A percentile compares a stretch with the other conserved stretches of the same genome.
These are phyloP conservation scores for Stegodyphus mimosarum DNA, from an alignment of 1,140 invertebrate genomes.

Conservation along the genomic window DNA sequence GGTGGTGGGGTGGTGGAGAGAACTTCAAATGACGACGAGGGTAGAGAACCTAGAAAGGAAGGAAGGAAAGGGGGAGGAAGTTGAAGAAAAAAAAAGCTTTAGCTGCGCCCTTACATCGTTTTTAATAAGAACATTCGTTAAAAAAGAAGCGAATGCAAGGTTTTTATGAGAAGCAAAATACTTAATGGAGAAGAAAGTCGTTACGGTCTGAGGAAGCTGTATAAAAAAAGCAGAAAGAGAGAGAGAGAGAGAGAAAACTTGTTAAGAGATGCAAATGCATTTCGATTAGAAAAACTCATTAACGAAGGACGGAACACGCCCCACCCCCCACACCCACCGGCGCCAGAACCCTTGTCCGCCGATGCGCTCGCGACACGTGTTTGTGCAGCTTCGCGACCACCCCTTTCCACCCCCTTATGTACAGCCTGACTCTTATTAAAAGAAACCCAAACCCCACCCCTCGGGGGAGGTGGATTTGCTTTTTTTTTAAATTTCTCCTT, in stretches of 20 bases:
- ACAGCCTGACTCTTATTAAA: constrained; percentile 55
- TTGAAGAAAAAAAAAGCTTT: constrained; percentile 27
- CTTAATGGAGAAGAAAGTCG: constrained; percentile 61
- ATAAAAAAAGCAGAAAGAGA: constrained; percentile 23
- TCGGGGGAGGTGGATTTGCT: constrained; percentile 25
- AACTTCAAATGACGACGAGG: constrained; percentile 52
- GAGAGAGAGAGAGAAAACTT: constrained; percentile 53
- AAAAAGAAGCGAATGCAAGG: constrained; percentile 56
- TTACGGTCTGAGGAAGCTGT: constrained; percentile 50
- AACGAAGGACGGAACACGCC: constrained; percentile 50
- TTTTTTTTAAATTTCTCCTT: constrained; percentile 36
- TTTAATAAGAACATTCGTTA: constrained; percentile 62
- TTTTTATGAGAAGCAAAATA: constrained; percentile 60
- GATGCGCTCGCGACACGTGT: constrained; percentile 54
- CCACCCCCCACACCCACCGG: constrained; percentile 1
- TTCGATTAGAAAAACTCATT: constrained; percentile 62
- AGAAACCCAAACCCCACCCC: constrained; percentile 25
- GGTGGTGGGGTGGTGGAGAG: constrained; percentile 1
- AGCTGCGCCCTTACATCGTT: constrained; percentile 58
- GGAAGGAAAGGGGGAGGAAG: constrained; percentile 6
- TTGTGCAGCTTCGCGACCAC: constrained; percentile 49
- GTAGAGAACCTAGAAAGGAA: constrained; percentile 31
- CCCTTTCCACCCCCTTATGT: not conserved
- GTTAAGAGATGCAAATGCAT: constrained; percentile 61
- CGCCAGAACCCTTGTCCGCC: constrained; percentile 48